Evolutionary conservation across 1,140 invertebrate species (phyloP).

Genomic region (Lamellibrachia luymesi): DNA sequence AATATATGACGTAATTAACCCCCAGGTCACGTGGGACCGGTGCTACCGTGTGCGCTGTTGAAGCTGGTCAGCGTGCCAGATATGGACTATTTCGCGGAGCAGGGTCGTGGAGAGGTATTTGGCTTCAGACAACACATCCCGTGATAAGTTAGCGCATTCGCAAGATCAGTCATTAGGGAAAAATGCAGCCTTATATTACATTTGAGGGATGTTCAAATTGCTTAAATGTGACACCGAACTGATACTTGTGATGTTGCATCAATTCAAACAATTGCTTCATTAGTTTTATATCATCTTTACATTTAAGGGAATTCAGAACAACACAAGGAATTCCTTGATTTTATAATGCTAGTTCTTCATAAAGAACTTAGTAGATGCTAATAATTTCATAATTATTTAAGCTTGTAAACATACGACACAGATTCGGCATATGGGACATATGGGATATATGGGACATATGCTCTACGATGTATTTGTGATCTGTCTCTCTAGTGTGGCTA

Average conservation of each 20-base stretch:
- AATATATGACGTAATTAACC: slow-evolving; percentile 1
- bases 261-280: background rate
- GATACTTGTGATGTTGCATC: background rate
- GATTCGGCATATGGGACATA: too few species aligned
- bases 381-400: too few species aligned
- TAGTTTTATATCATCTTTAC: background rate
- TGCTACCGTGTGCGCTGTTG: slow-evolving; percentile 85
- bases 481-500: too few species aligned
- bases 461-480: too few species aligned
- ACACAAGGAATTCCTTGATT: too few species aligned
- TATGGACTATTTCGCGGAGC: slow-evolving; percentile 88
- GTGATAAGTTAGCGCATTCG: background rate
- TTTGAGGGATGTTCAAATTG: background rate
- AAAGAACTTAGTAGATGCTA: too few species aligned
- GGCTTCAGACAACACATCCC: background rate
- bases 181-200: background rate
- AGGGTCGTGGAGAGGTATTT: slow-evolving; percentile 54
- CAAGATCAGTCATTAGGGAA: background rate
- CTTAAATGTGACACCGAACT: background rate
- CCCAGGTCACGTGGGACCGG: slow-evolving; percentile 83
- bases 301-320: background rate
- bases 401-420: too few species aligned
- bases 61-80: slow-evolving; percentile 96
- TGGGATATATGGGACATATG: too few species aligned
- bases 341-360: too few species aligned